Percentiles rank a stretch among this genome's conserved stretches.
Evolutionary conservation across 2,888 invertebrate genomes (phyloP).

Genomic region (Erebia aethiops): DNA sequence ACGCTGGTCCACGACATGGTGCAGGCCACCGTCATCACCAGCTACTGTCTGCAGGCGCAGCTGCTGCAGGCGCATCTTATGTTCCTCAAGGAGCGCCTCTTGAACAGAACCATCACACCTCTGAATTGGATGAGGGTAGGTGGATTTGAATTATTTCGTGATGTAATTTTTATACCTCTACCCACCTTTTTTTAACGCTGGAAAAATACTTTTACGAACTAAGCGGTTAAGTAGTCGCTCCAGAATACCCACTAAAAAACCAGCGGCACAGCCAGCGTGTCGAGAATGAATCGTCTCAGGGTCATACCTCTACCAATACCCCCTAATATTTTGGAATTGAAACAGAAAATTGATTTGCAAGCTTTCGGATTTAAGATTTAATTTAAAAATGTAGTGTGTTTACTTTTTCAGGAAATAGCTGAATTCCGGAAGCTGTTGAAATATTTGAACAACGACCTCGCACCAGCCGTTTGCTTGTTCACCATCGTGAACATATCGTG

Average conservation of each 20-base stretch:
- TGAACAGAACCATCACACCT: slow-evolving; percentile 88
- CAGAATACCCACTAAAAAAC: too few species aligned
- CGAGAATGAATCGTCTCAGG: too few species aligned
- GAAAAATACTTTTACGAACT: too few species aligned
- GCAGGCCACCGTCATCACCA: slow-evolving; percentile 91
- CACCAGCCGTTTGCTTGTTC: slow-evolving; percentile 90
- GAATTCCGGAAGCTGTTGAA: slow-evolving; percentile 90
- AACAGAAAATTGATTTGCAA: too few species aligned
- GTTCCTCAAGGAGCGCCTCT: slow-evolving; percentile 87
- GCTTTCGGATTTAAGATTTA: too few species aligned
- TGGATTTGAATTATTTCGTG: too few species aligned
- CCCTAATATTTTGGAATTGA: too few species aligned
- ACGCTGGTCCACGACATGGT: slow-evolving; percentile 91
- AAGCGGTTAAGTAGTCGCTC: too few species aligned
- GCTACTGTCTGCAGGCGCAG: slow-evolving; percentile 92
- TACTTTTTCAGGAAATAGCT: slow-evolving; percentile 85
- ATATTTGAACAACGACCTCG: slow-evolving; percentile 89
- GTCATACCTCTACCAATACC: too few species aligned
- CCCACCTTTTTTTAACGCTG: too few species aligned
- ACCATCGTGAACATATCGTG: slow-evolving; percentile 89
- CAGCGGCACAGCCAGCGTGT: too few species aligned
- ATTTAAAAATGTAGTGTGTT: not conserved
- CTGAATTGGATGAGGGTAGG: slow-evolving; percentile 91
- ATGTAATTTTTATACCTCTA: too few species aligned
- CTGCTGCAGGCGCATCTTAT: slow-evolving; percentile 88